Evolutionary conservation across 2,113 vertebrate genomes (phyloP).

Genomic region (Antennarius striatus): DNA sequence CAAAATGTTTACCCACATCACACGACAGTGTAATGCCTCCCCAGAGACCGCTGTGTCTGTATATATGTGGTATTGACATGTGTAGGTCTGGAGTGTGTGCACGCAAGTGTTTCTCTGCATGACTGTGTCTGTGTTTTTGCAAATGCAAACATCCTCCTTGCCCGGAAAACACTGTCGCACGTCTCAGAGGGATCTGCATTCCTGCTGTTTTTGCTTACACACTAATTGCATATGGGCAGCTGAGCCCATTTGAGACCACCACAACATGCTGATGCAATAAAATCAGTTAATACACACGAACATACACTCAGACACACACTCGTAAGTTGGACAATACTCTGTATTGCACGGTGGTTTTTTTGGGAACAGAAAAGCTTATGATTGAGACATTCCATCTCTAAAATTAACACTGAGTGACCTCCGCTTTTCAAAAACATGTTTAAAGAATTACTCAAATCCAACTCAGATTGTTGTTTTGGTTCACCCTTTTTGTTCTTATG

Average conservation of each 20-base stretch:
- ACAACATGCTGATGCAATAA: conserved; percentile 36
- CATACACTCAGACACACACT: background rate
- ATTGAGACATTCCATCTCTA: conserved; percentile 1
- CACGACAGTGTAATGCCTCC: conserved; percentile 10
- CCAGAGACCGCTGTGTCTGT: conserved; percentile 11
- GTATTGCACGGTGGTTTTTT: conserved; percentile 12
- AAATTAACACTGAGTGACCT: conserved; percentile 21
- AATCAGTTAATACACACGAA: conserved; percentile 23
- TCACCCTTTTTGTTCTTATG: conserved; percentile 27
- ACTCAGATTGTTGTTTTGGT: conserved; percentile 20
- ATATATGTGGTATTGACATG: background rate
- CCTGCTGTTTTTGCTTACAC: conserved; percentile 39
- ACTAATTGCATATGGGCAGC: conserved; percentile 48
- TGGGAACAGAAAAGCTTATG: conserved; percentile 16
- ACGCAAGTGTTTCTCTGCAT: conserved; percentile 2
- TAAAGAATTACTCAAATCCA: conserved; percentile 33
- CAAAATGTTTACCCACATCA: conserved; percentile 34
- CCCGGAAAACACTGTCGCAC: conserved; percentile 15
- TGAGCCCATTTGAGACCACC: conserved; percentile 34
- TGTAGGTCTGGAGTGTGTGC: background rate
- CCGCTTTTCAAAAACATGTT: conserved; percentile 19
- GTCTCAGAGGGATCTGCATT: conserved; percentile 33
- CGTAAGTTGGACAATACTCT: conserved; percentile 4
- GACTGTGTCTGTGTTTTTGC: background rate
- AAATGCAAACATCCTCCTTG: conserved; percentile 14